Conservation (phyloP, 2,888 invertebrate species). For the Apodemia duryi region DNA sequence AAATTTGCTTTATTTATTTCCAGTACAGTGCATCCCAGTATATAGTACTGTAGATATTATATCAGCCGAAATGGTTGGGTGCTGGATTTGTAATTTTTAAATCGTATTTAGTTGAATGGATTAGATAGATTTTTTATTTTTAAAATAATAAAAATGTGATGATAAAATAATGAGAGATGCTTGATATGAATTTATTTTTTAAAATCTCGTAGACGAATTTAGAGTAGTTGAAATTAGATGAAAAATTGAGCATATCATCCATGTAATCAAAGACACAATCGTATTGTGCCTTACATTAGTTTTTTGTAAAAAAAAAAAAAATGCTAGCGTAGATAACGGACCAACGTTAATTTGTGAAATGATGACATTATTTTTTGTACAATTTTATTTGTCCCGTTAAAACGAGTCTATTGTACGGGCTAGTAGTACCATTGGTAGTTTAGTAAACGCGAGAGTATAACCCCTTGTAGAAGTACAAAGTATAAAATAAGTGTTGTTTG, state of each 20-base stretch:
- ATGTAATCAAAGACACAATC: constrained; percentile 62
- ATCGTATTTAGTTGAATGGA: constrained; percentile 47
- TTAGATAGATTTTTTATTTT: constrained; percentile 36
- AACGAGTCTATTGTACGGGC: constrained; percentile 27
- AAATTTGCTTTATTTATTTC: constrained; percentile 53
- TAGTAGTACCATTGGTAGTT: constrained; percentile 49
- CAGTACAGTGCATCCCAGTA: constrained; percentile 76
- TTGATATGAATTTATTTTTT: constrained; percentile 47
- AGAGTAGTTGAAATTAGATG: constrained; percentile 46
- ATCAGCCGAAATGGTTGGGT: constrained; percentile 46
- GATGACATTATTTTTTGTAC: constrained; percentile 70
- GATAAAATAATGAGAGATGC: constrained; percentile 40
- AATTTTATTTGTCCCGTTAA: constrained; percentile 58
- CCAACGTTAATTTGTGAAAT: constrained; percentile 64
- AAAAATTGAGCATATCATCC: constrained; percentile 59
- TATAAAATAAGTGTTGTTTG: constrained; percentile 58
- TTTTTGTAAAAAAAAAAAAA: too few relatives aligned
- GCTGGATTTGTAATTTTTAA: constrained; percentile 53
- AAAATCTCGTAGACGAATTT: constrained; percentile 52
- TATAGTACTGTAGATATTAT: constrained; percentile 53
- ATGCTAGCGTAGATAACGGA: constrained; percentile 59
- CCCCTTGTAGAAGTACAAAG: constrained; percentile 70
- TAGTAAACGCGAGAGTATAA: constrained; percentile 44
- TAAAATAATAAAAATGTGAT: constrained; percentile 40
- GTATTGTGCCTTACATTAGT: constrained; percentile 64